Percentiles rank a stretch among this genome's conserved stretches.
phyloP scores from a whole-genome alignment of 2,113 vertebrate genomes.

The Hiodon tergisus region DNA sequence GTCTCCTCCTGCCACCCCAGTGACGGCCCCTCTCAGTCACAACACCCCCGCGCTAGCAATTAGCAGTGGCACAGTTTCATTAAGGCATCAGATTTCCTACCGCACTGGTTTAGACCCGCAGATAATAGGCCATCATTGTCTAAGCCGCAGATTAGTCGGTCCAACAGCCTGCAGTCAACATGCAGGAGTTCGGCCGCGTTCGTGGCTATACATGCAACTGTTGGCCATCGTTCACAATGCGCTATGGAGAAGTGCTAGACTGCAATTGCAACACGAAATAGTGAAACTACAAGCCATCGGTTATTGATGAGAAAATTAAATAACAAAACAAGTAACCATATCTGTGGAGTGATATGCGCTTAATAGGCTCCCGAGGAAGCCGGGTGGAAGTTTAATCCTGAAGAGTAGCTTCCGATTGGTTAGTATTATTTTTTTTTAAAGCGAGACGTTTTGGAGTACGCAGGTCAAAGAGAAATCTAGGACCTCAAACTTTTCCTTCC shows the following conservation, averaged over 20 bases:
- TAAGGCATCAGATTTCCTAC: slow-evolving; percentile 69
- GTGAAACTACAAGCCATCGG: too few species aligned
- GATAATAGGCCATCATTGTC: slow-evolving; percentile 62
- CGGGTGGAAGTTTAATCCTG: too few species aligned
- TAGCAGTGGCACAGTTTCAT: slow-evolving; percentile 74
- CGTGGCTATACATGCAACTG: neutral
- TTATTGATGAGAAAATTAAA: neutral
- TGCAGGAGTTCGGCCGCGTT: neutral
- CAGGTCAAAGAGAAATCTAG: neutral
- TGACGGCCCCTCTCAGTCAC: slow-evolving; percentile 53
- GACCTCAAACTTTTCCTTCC: neutral
- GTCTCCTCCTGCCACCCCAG: slow-evolving; percentile 44
- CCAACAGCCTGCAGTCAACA: slow-evolving; percentile 7
- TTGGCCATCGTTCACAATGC: neutral
- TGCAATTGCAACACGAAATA: too few species aligned
- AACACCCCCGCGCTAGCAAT: slow-evolving; percentile 75
- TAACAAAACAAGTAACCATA: neutral
- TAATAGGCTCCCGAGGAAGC: too few species aligned
- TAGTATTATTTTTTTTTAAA: too few species aligned
- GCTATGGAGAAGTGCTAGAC: too few species aligned
- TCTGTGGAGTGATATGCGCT: neutral
- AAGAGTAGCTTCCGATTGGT: too few species aligned
- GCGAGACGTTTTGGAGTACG: neutral
- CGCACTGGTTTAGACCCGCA: slow-evolving; percentile 59
- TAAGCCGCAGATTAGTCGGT: slow-evolving; percentile 63